Base-by-base conservation (phyloP, 2,797 vertebrate species). In the Buphagus erythrorhynchus region DNA sequence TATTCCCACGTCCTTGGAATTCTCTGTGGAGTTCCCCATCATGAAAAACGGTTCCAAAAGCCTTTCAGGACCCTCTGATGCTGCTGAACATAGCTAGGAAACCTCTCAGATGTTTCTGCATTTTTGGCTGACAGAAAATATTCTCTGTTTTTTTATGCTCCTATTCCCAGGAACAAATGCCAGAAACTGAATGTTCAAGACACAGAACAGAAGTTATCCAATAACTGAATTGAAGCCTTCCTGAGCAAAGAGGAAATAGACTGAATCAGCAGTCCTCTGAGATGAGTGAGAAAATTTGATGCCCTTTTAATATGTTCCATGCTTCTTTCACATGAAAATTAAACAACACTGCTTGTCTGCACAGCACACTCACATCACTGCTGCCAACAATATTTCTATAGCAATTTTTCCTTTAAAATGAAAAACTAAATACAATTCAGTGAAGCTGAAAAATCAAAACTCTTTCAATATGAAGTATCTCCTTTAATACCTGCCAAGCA, bases 141-240 rank as follows among this genome's bases (percentile, higher is more conserved):
- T 97, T 97, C 92, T 96, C 88, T 88, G 84, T 93, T 96, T 80
- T 96, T 96, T 95, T 97, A 87, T 96, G 59, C 58, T 90, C 45
- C 91, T 96, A 97, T 98, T 98, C 97, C 96, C 96, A 98, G 96
- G 96, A 95, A 97, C 35, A 59, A 36, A 86, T 93, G 96, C 97
- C 96, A 98, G 96, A 97, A 97, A 97, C 75, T 72, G 52, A 54
- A 92, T 58, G 58, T 76, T 94, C 74, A 94, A 93, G 90, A 95
- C 68, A 92, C 58, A 94, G 80, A 95, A 86, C 88, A 94, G 95
- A 97, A 97, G 61, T 77, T 91, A 90, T 69, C 79, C 82, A 94
- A 48, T 82, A 73, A 82, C 33, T 72, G 85, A 81, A 94, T 92
- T 93, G 81, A 96, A 95, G 71, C 29, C 46, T 94, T 96, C 75